These are phyloP conservation scores for Smutsia temminckii DNA, from an alignment of 2,797 vertebrate genomes.

Conservation along the genomic window DNA sequence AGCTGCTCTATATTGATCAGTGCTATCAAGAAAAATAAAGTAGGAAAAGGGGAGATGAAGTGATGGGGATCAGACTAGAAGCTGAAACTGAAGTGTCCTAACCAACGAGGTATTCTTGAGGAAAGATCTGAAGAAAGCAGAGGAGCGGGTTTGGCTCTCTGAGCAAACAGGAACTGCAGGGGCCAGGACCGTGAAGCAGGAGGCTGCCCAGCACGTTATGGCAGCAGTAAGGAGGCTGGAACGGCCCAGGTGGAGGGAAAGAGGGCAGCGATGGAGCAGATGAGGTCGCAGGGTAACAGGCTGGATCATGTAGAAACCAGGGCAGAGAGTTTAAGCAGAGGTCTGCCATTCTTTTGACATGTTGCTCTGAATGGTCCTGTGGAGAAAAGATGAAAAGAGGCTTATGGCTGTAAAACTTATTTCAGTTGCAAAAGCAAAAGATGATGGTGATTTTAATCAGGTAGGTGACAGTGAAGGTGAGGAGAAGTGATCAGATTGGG, in stretches of 20 bases:
- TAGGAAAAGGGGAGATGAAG: neutral
- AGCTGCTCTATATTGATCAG: neutral
- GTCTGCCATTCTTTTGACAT: neutral
- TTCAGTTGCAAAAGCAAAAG: neutral
- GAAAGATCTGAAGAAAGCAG: neutral
- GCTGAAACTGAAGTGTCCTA: neutral
- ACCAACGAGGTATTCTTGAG: neutral
- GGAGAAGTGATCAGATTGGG: neutral
- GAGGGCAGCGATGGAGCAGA: neutral
- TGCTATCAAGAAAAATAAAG: neutral
- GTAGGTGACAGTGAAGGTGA: neutral
- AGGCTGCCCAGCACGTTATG: accelerated
- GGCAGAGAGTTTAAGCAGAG: neutral
- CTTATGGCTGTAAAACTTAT: neutral
- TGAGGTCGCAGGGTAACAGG: neutral
- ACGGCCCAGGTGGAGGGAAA: neutral
- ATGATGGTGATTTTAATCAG: neutral
- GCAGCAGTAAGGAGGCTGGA: neutral
- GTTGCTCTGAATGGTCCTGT: neutral
- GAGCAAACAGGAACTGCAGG: neutral
- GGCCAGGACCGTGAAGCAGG: neutral
- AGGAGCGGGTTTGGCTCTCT: neutral
- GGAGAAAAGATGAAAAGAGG: neutral
- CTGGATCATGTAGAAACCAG: neutral
- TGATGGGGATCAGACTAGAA: neutral